Conservation (phyloP, 35 echinoderm and acorn worm genomes). For the Patiria miniata region DNA sequence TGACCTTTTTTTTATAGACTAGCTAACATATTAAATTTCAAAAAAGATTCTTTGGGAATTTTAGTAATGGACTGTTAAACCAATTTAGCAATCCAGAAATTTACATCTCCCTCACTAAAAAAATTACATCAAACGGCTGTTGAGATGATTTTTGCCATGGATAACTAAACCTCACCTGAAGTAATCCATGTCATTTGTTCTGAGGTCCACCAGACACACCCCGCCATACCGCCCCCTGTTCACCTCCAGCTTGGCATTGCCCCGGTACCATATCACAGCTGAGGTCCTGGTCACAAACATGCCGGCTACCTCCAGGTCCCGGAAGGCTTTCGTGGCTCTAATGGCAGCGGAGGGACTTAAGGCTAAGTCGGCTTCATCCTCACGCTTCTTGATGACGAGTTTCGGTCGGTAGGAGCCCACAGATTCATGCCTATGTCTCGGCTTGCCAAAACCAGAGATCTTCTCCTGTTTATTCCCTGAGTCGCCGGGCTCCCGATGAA, state of each 20-base stretch:
- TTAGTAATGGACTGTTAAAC: too few relatives aligned
- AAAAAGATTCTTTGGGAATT: too few relatives aligned
- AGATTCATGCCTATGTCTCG: not conserved
- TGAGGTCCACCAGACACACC: conserved; percentile 48
- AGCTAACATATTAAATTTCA: too few relatives aligned
- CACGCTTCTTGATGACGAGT: not conserved
- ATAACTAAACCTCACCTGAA: conserved; percentile 36
- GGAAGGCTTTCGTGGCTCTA: conserved; percentile 38
- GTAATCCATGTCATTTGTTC: conserved; percentile 26
- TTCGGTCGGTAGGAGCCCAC: not conserved
- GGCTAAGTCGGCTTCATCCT: not conserved
- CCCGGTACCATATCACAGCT: conserved; percentile 50
- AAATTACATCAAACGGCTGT: too few relatives aligned
- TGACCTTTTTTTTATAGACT: too few relatives aligned
- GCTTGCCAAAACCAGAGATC: conserved; percentile 8
- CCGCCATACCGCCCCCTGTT: conserved; percentile 44
- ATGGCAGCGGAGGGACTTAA: conserved; percentile 29
- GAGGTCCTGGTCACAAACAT: conserved; percentile 37
- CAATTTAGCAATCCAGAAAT: too few relatives aligned
- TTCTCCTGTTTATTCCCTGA: not conserved
- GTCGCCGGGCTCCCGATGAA: not conserved
- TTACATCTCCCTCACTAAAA: too few relatives aligned
- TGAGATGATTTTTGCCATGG: too few relatives aligned
- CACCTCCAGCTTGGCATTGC: conserved; percentile 20
- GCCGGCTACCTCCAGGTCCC: conserved; percentile 42